Base-by-base conservation (phyloP, 2,888 invertebrate genomes). In the Cheilosia vulpina region DNA sequence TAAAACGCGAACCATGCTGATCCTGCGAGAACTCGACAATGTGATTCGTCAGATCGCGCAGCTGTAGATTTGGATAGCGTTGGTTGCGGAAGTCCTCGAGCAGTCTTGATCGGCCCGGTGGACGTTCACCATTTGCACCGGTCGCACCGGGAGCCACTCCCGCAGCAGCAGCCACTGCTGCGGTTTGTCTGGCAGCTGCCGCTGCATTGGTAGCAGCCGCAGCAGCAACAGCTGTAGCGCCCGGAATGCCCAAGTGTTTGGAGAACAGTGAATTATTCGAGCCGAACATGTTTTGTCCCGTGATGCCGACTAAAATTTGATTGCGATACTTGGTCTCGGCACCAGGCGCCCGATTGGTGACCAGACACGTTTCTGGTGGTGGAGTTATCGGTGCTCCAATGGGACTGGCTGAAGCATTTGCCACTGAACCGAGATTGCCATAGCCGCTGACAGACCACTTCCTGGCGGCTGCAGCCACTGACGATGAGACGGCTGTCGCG, bases 1-100 rank as follows among this genome's bases (percentile, higher is more conserved):
- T 99, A 93, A 99, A 99, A 88, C 99, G 96, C 62, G 99, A 99
- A 63, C 99, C 99, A 92, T 99, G 99, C 93, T 99, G 99, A 93
- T 99, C 99, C 93, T 92, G 92, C 87, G 98, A 98, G 93, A 99
- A 99, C 93, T 99, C 99, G 24, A 99, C 98, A 91, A 99, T 99
- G 93, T 99, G 99, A 93, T 98, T 97, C 89, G 97, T 96, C 89
- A 99, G 94, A 93, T 99, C 99, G 88, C 98, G 96, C 88, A 99
- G 94, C 92, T 97, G 96, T 89, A 97, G 94, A 93, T 96, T 96
- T 87, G 97, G 97, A 93, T 96, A 97, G 90, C 97, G 94, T 92
- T 96, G 96, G 93, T 96, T 96, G 91, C 97, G 95, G 94, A 99
- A 99, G 93, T 99, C 99, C 93, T 99, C 99, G 69, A 99, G 94